Evolutionary conservation across 2,113 vertebrate species (phyloP).

Genomic region (Passer montanus): DNA sequence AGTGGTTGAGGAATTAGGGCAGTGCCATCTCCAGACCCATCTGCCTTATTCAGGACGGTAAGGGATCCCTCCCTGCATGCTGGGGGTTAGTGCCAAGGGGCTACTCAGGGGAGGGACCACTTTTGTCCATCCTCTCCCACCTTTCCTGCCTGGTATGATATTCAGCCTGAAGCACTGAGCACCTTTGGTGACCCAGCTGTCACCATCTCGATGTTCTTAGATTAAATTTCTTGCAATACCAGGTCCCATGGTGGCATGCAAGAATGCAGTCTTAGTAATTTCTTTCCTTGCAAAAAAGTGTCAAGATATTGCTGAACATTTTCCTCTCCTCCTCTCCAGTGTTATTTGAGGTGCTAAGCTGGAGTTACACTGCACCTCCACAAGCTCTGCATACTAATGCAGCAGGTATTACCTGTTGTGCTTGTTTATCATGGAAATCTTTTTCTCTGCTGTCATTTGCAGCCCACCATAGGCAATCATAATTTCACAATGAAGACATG

Average conservation of each 20-base stretch:
- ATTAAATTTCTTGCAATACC: background rate
- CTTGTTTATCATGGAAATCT: slow-evolving; percentile 63
- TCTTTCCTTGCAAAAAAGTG: background rate
- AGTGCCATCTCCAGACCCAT: background rate
- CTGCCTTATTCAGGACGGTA: background rate
- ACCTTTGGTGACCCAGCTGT: background rate
- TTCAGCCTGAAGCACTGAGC: background rate
- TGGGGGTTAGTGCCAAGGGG: background rate
- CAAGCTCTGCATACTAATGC: slow-evolving; percentile 43
- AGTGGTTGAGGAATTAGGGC: background rate
- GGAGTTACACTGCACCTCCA: background rate
- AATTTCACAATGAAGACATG: slow-evolving; percentile 71
- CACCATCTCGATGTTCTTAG: background rate
- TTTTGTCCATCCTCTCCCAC: background rate
- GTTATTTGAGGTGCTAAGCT: background rate
- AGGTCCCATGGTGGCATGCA: accelerated
- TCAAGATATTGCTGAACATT: background rate
- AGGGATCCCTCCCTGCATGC: accelerated
- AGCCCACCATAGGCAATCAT: slow-evolving; percentile 63
- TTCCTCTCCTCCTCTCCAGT: background rate
- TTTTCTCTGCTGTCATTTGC: slow-evolving; percentile 50
- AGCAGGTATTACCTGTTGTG: slow-evolving; percentile 46
- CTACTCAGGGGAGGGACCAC: background rate
- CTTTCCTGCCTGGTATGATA: background rate
- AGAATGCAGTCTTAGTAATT: background rate